phyloP scores from a whole-genome alignment of 2,113 vertebrate species.

The Platysteira castanea region DNA sequence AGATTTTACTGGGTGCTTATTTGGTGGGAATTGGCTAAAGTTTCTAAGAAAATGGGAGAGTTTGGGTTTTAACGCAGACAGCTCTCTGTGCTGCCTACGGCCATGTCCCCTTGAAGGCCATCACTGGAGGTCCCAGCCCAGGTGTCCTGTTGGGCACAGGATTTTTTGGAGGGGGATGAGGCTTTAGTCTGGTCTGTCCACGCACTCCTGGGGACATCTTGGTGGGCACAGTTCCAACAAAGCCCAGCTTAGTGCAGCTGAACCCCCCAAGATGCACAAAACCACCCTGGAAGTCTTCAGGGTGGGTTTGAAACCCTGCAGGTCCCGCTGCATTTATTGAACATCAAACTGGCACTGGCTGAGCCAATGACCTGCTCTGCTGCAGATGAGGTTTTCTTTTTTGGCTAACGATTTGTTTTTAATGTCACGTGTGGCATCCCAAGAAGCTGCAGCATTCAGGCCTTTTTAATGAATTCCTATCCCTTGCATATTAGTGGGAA shows the following conservation, averaged over 20 bases:
- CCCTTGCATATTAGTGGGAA: conserved; percentile 36
- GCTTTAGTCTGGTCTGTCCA: background rate
- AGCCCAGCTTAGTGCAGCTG: background rate
- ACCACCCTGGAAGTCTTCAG: background rate
- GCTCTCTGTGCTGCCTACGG: background rate
- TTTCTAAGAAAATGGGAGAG: background rate
- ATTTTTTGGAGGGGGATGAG: background rate
- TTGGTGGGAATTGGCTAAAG: background rate
- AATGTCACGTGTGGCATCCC: background rate
- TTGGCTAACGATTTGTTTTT: background rate
- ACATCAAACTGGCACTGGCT: accelerated
- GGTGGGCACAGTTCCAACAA: background rate
- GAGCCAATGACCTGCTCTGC: background rate
- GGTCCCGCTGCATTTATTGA: accelerated
- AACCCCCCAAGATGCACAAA: accelerated
- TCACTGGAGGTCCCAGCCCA: background rate
- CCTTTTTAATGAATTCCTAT: conserved; percentile 24
- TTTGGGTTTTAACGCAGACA: background rate
- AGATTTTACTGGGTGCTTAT: background rate
- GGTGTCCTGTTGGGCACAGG: background rate
- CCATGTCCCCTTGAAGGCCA: background rate
- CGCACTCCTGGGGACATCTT: accelerated
- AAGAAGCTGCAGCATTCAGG: background rate
- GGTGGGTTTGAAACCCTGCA: accelerated
- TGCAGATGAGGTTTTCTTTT: background rate